phyloP scores from a whole-genome alignment of 2,797 vertebrate species.

The Myotis pilosus region DNA sequence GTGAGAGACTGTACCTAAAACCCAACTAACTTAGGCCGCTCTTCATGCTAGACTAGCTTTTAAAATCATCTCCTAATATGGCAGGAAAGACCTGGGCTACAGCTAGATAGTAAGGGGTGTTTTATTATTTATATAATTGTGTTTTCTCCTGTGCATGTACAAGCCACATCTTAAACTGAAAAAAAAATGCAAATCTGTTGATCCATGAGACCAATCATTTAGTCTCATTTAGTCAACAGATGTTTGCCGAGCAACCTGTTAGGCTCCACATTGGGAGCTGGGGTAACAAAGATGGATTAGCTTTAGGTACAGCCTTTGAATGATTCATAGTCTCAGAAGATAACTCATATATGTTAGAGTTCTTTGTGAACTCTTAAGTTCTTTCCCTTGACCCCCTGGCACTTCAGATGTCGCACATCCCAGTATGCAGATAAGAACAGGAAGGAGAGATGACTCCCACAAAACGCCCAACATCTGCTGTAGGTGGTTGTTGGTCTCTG shows the following conservation, averaged over 20 bases:
- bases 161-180: not conserved
- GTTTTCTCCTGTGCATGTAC: not conserved
- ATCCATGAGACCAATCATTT: conserved; percentile 7
- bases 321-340: conserved; percentile 14
- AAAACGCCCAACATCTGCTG: not conserved
- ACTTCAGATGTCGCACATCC: not conserved
- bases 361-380: not conserved
- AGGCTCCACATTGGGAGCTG: not conserved
- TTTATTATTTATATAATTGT: not conserved
- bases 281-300: conserved; percentile 12
- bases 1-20: not conserved
- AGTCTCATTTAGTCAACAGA: not conserved
- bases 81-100: not conserved
- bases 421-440: not conserved
- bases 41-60: not conserved
- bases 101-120: not conserved
- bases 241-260: conserved; percentile 22
- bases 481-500: not conserved
- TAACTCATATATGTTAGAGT: not conserved
- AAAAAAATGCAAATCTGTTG: not conserved
- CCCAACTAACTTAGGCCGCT: not conserved
- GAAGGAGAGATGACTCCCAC: not conserved
- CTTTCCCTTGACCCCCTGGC: not conserved
- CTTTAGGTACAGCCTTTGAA: not conserved
- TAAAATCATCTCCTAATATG: not conserved